These are phyloP conservation scores for Eubasilissa regina DNA, from an alignment of 1,140 invertebrate genomes.

Conservation along the genomic window DNA sequence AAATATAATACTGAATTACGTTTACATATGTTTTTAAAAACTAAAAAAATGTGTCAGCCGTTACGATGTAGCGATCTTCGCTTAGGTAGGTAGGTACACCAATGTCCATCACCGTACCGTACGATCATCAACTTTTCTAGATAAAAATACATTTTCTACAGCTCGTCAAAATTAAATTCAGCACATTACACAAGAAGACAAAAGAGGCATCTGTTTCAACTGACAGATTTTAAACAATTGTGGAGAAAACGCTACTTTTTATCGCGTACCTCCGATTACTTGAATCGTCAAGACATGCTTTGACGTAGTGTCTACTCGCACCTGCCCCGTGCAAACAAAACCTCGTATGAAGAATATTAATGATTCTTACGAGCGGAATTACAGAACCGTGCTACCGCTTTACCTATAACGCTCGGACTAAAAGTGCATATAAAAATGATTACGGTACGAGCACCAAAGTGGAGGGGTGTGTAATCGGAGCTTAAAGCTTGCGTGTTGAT, in stretches of 20 bases:
- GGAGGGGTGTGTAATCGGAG: neutral
- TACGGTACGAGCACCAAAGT: neutral
- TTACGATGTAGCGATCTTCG: too few species aligned
- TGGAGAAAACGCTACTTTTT: neutral
- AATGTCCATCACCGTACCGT: neutral
- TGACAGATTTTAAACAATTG: too few species aligned
- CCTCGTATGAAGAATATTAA: slow-evolving; percentile 34
- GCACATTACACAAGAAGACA: too few species aligned
- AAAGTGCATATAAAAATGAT: neutral
- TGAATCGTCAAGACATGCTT: slow-evolving; percentile 4
- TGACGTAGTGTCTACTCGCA: slow-evolving; percentile 15
- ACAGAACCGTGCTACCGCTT: neutral
- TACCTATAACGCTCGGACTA: neutral
- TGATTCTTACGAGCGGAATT: slow-evolving; percentile 14
- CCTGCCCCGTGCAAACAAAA: slow-evolving; percentile 33
- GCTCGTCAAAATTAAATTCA: too few species aligned
- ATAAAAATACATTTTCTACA: neutral
- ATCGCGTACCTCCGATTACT: slow-evolving; percentile 3
- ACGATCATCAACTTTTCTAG: neutral
- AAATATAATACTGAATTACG: too few species aligned
- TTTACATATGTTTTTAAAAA: too few species aligned
- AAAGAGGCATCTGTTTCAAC: too few species aligned
- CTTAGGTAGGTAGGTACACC: too few species aligned
- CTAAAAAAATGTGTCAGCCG: too few species aligned
- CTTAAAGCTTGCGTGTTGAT: slow-evolving; percentile 32